These are phyloP conservation scores for Sciaenops ocellatus DNA, from an alignment of 2,797 vertebrate species.

Conservation along the genomic window DNA sequence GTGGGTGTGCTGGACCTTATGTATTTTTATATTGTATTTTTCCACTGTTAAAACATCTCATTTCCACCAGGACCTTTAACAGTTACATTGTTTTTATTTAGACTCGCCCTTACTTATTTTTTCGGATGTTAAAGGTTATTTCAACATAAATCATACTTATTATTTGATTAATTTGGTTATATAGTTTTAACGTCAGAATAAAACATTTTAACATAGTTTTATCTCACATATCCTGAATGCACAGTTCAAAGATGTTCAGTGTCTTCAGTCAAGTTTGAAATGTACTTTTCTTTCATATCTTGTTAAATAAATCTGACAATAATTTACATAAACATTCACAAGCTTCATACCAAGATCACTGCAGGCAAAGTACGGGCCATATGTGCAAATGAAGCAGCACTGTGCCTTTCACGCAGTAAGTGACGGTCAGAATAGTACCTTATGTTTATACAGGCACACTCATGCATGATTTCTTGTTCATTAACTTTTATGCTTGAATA, in stretches of 20 bases:
- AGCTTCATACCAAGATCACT: background rate
- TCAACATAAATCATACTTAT: background rate
- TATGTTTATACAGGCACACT: slow-evolving; percentile 19
- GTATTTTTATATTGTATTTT: background rate
- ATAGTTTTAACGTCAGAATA: no score
- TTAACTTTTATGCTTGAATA: slow-evolving; percentile 7
- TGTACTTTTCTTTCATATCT: background rate
- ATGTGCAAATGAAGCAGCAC: background rate
- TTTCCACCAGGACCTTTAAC: background rate
- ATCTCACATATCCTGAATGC: background rate
- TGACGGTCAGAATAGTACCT: background rate
- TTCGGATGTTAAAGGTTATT: background rate
- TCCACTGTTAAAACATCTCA: background rate
- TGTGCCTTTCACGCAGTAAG: background rate
- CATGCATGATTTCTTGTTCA: slow-evolving; percentile 7
- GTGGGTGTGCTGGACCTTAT: background rate
- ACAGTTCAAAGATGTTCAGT: background rate
- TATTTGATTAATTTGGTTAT: background rate
- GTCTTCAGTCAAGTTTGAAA: background rate
- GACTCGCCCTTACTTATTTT: no score
- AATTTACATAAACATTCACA: background rate
- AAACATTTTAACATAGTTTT: no score
- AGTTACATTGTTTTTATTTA: background rate
- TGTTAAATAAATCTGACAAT: background rate
- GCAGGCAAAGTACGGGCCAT: background rate